These are phyloP conservation scores for Cosmorhoe ocellata DNA, from an alignment of 2,888 invertebrate genomes.

Conservation along the genomic window DNA sequence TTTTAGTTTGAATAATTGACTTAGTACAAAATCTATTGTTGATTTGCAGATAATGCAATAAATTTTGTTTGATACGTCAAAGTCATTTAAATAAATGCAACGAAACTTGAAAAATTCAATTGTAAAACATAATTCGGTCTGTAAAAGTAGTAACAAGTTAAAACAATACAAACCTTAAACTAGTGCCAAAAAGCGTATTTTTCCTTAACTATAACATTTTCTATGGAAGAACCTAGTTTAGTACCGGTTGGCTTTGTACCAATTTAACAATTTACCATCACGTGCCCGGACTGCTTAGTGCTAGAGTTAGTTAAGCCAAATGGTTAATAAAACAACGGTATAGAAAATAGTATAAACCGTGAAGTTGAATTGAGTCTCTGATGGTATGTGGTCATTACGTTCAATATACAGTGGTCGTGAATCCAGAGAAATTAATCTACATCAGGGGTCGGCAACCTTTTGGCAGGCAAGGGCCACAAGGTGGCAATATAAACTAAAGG, in stretches of 20 bases:
- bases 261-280: conserved; percentile 52
- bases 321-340: neutral
- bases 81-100: too few species aligned
- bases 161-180: conserved; percentile 7
- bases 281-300: conserved; percentile 23
- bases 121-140: conserved; percentile 31
- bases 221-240: conserved; percentile 24
- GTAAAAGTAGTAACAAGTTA: conserved; percentile 27
- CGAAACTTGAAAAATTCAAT: conserved; percentile 16
- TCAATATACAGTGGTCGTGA: too few species aligned
- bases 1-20: too few species aligned
- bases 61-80: too few species aligned
- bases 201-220: neutral
- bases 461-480: too few species aligned
- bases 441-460: too few species aligned
- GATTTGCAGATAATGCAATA: too few species aligned
- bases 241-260: conserved; percentile 34
- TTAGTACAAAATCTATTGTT: too few species aligned
- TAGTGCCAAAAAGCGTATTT: conserved; percentile 1
- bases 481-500: too few species aligned
- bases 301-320: conserved; percentile 13
- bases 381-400: too few species aligned
- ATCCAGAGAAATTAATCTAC: too few species aligned
- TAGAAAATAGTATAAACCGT: too few species aligned
- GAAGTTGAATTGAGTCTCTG: neutral